Percentiles rank a stretch among this genome's conserved stretches.
These are phyloP conservation scores for Rotaria sp. DNA, from an alignment of 2,888 invertebrate genomes.

Conservation along the genomic window DNA sequence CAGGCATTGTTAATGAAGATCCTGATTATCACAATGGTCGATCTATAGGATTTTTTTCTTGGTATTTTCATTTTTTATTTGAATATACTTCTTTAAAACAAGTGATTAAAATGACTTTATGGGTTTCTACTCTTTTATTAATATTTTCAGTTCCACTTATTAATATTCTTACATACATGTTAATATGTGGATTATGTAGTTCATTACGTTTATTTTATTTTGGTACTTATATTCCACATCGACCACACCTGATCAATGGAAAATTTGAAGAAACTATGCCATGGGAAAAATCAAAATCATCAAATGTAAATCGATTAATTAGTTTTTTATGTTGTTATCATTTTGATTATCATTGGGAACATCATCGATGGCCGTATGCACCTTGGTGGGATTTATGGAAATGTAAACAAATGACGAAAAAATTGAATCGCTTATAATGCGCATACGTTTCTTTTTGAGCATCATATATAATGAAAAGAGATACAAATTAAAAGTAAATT, in stretches of 20 bases:
- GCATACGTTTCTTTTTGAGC: too few relatives aligned
- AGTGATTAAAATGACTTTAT: neutral
- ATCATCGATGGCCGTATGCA: neutral
- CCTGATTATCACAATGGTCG: neutral
- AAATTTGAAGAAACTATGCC: neutral
- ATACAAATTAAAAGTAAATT: too few relatives aligned
- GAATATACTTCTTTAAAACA: neutral
- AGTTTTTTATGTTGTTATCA: neutral
- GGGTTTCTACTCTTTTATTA: neutral
- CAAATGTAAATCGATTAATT: neutral
- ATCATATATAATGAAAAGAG: too few relatives aligned
- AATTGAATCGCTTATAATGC: neutral
- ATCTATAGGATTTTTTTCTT: neutral
- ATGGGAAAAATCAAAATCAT: neutral
- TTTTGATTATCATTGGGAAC: conserved; percentile 19
- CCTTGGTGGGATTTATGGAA: conserved; percentile 8
- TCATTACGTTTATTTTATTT: conserved; percentile 12
- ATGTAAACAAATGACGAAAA: neutral
- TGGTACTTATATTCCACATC: neutral
- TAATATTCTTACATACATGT: neutral
- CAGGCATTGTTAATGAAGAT: neutral
- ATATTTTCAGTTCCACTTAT: neutral
- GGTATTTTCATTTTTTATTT: neutral
- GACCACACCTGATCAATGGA: neutral
- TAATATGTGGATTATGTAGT: conserved; percentile 1